Conservation (phyloP, 1,140 invertebrate species). For the Condylostylus longicornis region DNA sequence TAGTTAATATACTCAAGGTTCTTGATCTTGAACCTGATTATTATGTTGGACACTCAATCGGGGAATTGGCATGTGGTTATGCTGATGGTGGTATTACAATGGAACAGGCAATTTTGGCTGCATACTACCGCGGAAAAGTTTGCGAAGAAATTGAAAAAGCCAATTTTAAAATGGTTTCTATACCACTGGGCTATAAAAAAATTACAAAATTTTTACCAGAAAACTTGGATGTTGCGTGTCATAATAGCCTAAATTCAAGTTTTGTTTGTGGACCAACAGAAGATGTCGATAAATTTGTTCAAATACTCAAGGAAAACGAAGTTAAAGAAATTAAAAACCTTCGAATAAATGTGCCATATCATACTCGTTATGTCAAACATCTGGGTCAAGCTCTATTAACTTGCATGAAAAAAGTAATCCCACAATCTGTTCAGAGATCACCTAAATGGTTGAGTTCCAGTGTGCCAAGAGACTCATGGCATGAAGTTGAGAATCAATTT, state of each 20-base stretch:
- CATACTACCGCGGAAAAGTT: conserved; percentile 73
- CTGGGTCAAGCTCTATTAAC: conserved; percentile 56
- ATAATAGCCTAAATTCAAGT: conserved; percentile 68
- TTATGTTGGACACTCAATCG: conserved; percentile 78
- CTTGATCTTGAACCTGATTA: conserved; percentile 65
- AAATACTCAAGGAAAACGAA: conserved; percentile 48
- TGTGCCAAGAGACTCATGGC: conserved; percentile 60
- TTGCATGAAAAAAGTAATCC: conserved; percentile 54
- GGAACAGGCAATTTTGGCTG: conserved; percentile 66
- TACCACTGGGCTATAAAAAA: conserved; percentile 48
- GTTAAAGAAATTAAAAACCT: conserved; percentile 73
- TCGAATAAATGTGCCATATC: conserved; percentile 70
- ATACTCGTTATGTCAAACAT: conserved; percentile 61
- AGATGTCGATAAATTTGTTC: conserved; percentile 51
- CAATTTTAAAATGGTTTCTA: conserved; percentile 69
- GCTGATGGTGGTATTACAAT: conserved; percentile 71
- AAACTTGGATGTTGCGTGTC: conserved; percentile 66
- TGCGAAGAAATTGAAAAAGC: conserved; percentile 64
- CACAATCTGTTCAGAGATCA: conserved; percentile 50
- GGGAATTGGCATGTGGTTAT: conserved; percentile 79
- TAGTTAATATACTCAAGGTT: conserved; percentile 58
- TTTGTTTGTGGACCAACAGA: conserved; percentile 72
- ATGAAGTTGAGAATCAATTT: conserved; percentile 43
- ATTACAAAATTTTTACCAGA: conserved; percentile 45
- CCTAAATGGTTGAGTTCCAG: conserved; percentile 78